A percentile compares a stretch with the other conserved stretches of the same genome.
phyloP scores from a whole-genome alignment of 2,888 invertebrate species.

The Tinea trinotella region DNA sequence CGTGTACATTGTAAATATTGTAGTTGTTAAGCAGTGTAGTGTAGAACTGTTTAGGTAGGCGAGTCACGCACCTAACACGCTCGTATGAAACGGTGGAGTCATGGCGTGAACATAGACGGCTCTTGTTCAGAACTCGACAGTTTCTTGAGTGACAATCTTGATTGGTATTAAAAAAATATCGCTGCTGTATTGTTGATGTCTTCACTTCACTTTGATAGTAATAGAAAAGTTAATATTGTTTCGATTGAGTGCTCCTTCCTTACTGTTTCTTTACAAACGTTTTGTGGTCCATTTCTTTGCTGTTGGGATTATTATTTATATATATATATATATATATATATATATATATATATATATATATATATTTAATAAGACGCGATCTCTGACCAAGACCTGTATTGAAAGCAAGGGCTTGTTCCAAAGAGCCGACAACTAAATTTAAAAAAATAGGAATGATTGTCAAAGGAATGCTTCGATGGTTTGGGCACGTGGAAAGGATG shows the following conservation, averaged over 20 bases:
- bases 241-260: not conserved
- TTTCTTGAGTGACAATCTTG: conserved; percentile 12
- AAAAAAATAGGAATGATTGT: no score
- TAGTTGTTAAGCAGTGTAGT: not conserved
- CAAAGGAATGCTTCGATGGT: no score
- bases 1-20: not conserved
- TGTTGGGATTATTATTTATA: no score
- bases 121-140: conserved; percentile 12
- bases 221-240: not conserved
- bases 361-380: no score
- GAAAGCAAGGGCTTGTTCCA: no score
- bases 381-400: no score
- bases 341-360: no score
- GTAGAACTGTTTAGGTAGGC: not conserved
- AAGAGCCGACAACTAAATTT: no score
- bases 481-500: no score
- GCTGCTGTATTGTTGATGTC: not conserved
- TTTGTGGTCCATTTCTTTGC: no score
- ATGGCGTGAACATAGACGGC: conserved; percentile 13
- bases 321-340: no score
- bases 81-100: conserved; percentile 13
- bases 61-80: conserved; percentile 11
- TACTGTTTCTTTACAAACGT: not conserved
- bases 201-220: not conserved
- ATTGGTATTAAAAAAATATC: conserved; percentile 5